Evolutionary conservation across 2,888 invertebrate species (phyloP).

Genomic region (Proisotoma minuta): DNA sequence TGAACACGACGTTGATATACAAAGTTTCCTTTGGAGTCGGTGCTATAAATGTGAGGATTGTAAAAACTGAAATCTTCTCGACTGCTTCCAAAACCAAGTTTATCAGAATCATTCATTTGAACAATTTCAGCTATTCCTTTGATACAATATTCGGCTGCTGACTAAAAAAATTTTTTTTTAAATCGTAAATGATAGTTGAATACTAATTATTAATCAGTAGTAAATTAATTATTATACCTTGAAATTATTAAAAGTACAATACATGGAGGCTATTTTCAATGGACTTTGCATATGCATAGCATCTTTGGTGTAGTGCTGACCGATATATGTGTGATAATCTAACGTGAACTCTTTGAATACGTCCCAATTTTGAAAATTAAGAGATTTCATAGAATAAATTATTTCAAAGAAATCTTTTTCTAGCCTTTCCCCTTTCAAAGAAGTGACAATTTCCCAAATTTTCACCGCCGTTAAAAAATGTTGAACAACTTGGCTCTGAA

Average conservation of each 20-base stretch:
- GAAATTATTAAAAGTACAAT: constrained; percentile 33
- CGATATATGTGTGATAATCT: constrained; percentile 40
- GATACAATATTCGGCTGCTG: constrained; percentile 37
- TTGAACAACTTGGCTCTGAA: constrained; percentile 50
- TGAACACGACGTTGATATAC: constrained; percentile 40
- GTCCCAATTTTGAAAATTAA: constrained; percentile 39
- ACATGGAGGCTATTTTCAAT: constrained; percentile 38
- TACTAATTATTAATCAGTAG: neutral
- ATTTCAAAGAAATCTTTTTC: constrained; percentile 47
- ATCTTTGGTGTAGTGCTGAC: constrained; percentile 27
- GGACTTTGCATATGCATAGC: constrained; percentile 10
- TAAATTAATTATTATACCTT: constrained; percentile 27
- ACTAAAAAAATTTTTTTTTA: constrained; percentile 16
- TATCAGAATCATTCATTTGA: constrained; percentile 14
- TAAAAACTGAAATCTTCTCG: constrained; percentile 35
- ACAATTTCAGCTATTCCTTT: constrained; percentile 25
- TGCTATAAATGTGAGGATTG: constrained; percentile 30
- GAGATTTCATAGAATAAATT: constrained; percentile 37
- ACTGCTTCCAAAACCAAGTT: constrained; percentile 5
- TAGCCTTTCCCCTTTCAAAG: constrained; percentile 49
- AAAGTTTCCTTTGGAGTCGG: constrained; percentile 26
- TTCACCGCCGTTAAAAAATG: constrained; percentile 77
- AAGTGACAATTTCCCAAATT: constrained; percentile 78
- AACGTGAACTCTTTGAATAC: constrained; percentile 39
- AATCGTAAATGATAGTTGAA: neutral